Evolutionary conservation across 1,140 invertebrate genomes (phyloP).

Genomic region (Hesperophylax magnus): DNA sequence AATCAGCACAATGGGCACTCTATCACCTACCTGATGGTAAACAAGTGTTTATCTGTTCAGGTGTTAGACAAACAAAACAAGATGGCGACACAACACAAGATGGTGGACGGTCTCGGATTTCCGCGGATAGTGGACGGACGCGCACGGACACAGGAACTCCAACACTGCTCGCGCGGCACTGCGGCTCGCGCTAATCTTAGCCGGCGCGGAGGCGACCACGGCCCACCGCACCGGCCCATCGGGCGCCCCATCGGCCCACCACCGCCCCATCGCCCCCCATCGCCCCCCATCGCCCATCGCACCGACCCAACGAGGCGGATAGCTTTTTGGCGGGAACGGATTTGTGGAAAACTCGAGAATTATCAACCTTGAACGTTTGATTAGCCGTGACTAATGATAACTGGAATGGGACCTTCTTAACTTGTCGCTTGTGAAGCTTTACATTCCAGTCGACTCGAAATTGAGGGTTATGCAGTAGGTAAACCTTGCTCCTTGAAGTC

Average conservation of each 20-base stretch:
- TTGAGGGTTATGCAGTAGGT: too few species aligned
- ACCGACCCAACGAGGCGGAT: constrained; percentile 31
- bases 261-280: constrained; percentile 9
- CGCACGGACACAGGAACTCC: constrained; percentile 34
- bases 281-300: constrained; percentile 12
- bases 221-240: constrained; percentile 30
- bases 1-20: constrained; percentile 31
- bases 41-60: constrained; percentile 45
- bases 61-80: constrained; percentile 18
- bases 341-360: constrained; percentile 36
- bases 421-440: not conserved
- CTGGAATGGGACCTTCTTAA: constrained; percentile 1
- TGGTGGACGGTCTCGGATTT: constrained; percentile 39
- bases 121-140: constrained; percentile 16
- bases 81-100: constrained; percentile 36
- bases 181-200: constrained; percentile 52
- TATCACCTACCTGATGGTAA: constrained; percentile 46
- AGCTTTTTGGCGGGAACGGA: constrained; percentile 38
- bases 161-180: constrained; percentile 54
- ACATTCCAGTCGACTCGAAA: too few species aligned
- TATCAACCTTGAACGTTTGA: constrained; percentile 16
- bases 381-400: constrained; percentile 15
- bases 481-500: too few species aligned
- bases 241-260: not conserved
- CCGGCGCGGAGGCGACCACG: constrained; percentile 20